These are phyloP conservation scores for Stenurella melanura DNA, from an alignment of 2,888 invertebrate species.

Conservation along the genomic window DNA sequence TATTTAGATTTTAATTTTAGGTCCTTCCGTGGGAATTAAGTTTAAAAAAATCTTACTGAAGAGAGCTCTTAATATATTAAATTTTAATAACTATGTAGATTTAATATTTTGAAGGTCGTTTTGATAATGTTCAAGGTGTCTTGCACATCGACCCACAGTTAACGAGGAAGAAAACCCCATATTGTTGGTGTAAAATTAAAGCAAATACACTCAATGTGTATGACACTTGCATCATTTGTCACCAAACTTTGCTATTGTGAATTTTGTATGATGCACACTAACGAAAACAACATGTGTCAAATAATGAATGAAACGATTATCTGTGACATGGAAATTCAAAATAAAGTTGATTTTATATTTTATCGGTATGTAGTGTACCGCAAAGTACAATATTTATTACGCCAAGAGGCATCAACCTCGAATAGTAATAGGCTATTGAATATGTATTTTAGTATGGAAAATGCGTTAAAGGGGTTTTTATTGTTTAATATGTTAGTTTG, in stretches of 20 bases:
- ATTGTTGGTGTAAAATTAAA: slow-evolving; percentile 7
- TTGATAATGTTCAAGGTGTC: neutral
- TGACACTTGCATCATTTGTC: slow-evolving; percentile 19
- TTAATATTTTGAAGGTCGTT: neutral
- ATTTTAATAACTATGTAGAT: no score
- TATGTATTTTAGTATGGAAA: no score
- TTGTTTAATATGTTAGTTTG: no score
- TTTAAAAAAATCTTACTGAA: no score
- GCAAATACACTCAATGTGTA: slow-evolving; percentile 14
- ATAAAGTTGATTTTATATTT: no score
- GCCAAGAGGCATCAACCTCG: no score
- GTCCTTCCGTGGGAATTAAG: neutral
- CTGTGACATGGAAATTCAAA: slow-evolving; percentile 11
- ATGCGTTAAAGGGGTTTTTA: no score
- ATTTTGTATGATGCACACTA: neutral
- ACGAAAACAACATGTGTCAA: neutral
- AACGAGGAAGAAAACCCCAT: neutral
- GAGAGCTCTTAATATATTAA: no score
- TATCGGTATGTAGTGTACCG: no score
- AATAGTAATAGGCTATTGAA: no score
- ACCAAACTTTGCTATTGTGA: neutral
- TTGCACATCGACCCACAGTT: neutral
- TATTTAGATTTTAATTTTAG: neutral
- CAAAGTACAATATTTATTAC: no score
- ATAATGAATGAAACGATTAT: slow-evolving; percentile 14